phyloP scores from a whole-genome alignment of 2,797 vertebrate species.

The Falco naumanni region DNA sequence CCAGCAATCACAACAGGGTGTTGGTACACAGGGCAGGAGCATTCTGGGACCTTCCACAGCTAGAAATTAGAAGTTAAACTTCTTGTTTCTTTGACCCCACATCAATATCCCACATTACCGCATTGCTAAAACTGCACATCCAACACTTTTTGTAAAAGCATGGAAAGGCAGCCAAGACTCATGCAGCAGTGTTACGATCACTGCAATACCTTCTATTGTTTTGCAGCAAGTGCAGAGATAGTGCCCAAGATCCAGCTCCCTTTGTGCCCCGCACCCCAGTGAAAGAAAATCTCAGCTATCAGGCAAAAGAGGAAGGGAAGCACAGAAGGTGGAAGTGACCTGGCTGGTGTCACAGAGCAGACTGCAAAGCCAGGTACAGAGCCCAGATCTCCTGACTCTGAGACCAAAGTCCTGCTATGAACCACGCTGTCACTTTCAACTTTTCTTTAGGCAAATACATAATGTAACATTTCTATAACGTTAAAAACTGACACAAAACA shows the following conservation, averaged over 20 bases:
- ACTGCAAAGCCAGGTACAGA: not conserved
- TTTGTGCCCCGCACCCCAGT: not conserved
- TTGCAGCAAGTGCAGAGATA: not conserved
- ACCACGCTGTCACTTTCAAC: not conserved
- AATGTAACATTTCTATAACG: not conserved
- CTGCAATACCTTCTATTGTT: not conserved
- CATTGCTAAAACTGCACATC: not conserved
- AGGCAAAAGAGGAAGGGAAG: slow-evolving; percentile 1
- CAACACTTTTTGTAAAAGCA: not conserved
- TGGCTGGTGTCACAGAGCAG: not conserved
- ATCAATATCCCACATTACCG: not conserved
- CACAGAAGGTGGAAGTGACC: not conserved
- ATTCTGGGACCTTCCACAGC: slow-evolving; percentile 38
- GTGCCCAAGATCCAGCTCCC: not conserved
- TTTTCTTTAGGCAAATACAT: not conserved
- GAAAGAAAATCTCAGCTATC: not conserved
- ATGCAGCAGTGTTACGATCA: not conserved
- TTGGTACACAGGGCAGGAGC: not conserved
- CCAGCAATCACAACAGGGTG: not conserved
- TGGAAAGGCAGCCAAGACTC: slow-evolving; percentile 7
- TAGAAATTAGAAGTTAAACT: not conserved
- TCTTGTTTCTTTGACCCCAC: not conserved
- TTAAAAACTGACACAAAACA: not conserved
- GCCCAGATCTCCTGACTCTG: not conserved
- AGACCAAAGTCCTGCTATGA: not conserved